Evolutionary conservation across 2,888 invertebrate genomes (phyloP).

Genomic region (Eupithecia inturbata): DNA sequence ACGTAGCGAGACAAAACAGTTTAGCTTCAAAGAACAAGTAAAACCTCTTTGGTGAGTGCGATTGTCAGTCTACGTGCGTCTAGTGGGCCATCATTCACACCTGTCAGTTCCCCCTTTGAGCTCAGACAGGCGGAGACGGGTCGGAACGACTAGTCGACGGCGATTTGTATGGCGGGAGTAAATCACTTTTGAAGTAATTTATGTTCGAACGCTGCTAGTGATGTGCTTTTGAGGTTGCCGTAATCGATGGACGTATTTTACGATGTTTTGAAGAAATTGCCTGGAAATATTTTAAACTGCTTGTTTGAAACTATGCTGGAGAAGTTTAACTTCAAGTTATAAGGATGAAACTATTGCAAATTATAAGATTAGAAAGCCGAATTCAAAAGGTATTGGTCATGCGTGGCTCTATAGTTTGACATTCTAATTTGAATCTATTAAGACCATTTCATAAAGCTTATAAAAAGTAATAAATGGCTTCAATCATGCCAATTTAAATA

Average conservation of each 20-base stretch:
- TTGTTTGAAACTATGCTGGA: constrained; percentile 8
- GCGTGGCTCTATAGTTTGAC: background rate
- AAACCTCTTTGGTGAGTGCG: constrained; percentile 62
- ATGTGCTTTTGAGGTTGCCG: constrained; percentile 49
- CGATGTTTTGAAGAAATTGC: constrained; percentile 36
- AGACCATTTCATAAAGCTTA: background rate
- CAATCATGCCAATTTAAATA: background rate
- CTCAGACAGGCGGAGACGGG: constrained; percentile 67
- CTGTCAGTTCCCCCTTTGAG: constrained; percentile 72
- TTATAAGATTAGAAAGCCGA: background rate
- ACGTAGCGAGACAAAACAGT: constrained; percentile 54
- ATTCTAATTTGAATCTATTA: background rate
- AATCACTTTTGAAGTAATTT: constrained; percentile 82
- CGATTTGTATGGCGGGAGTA: constrained; percentile 77
- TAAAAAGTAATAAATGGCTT: background rate
- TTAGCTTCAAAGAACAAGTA: constrained; percentile 69
- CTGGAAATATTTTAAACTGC: constrained; percentile 41
- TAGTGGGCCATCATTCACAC: constrained; percentile 68
- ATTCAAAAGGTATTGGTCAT: background rate
- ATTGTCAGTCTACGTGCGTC: constrained; percentile 70
- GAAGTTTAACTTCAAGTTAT: background rate
- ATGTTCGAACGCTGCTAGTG: constrained; percentile 68
- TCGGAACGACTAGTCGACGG: constrained; percentile 70
- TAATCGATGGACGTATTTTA: constrained; percentile 41
- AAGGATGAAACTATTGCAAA: background rate